A percentile compares a stretch with the other conserved stretches of the same genome.
These are phyloP conservation scores for Aphelinus certus DNA, from an alignment of 1,140 invertebrate species.

Conservation along the genomic window DNA sequence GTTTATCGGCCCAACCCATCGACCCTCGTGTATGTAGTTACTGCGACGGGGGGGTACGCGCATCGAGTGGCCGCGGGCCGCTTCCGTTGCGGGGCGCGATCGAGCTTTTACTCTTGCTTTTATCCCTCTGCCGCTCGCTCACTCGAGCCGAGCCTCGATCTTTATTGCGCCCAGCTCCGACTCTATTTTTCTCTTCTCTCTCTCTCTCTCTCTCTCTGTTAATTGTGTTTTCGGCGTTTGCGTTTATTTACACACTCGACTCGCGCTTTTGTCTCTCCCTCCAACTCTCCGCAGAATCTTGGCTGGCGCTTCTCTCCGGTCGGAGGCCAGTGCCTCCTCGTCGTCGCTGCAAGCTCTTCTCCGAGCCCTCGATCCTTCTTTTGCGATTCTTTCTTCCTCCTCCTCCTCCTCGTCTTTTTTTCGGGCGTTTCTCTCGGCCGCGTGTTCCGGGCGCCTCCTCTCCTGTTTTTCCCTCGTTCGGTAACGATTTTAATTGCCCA, in stretches of 20 bases:
- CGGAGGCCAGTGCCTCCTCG: no score
- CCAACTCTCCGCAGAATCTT: neutral
- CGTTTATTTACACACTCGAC: slow-evolving; percentile 42
- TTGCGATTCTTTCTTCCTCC: neutral
- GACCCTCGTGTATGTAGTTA: no score
- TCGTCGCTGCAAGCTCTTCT: neutral
- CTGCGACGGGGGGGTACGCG: neutral
- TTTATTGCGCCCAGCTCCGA: no score
- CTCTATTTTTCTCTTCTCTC: neutral
- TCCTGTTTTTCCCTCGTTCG: no score
- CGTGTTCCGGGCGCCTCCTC: neutral
- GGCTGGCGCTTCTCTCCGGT: no score
- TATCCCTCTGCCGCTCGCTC: no score
- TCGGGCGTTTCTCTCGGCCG: neutral
- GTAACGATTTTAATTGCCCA: slow-evolving; percentile 16
- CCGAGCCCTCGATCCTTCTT: neutral
- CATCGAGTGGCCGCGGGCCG: slow-evolving; percentile 47
- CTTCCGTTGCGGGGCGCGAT: no score
- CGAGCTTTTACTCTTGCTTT: no score
- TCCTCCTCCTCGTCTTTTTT: neutral
- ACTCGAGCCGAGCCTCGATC: no score
- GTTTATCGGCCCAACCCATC: no score
- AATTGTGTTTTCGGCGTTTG: slow-evolving; percentile 33
- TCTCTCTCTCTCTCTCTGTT: slow-evolving; percentile 30
- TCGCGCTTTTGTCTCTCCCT: neutral